A percentile compares a stretch with the other conserved stretches of the same genome.
Conservation (phyloP, 92 coral and sea anemone species). For the Ricordea florida region DNA sequence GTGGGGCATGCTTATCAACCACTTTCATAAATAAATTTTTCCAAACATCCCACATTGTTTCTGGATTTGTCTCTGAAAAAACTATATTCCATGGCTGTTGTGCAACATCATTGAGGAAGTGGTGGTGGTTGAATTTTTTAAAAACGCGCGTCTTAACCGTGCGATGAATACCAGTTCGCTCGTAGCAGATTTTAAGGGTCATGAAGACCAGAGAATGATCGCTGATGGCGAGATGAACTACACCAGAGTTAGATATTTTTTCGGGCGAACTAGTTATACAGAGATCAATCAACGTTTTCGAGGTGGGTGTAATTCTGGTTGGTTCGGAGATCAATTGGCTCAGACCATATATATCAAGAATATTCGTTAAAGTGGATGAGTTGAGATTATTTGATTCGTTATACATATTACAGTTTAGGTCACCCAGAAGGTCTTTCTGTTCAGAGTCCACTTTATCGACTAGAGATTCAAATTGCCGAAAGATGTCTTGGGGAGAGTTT, state of each 20-base stretch:
- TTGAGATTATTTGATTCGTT: constrained; percentile 2
- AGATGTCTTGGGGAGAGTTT: too few species aligned
- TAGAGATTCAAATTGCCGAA: too few species aligned
- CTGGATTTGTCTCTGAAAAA: constrained; percentile 21
- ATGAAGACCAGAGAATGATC: constrained; percentile 38
- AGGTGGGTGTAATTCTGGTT: constrained; percentile 15
- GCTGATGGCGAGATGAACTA: constrained; percentile 29
- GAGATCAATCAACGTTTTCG: too few species aligned
- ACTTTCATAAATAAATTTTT: constrained; percentile 30
- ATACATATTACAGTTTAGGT: constrained; percentile 29
- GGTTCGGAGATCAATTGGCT: constrained; percentile 6
- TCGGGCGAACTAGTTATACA: constrained; percentile 30
- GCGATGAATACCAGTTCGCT: constrained; percentile 7
- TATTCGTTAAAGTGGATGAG: constrained; percentile 1
- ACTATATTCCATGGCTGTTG: constrained; percentile 12
- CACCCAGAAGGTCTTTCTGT: constrained; percentile 31
- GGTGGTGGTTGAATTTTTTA: constrained; percentile 2
- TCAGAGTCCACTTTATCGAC: constrained; percentile 18
- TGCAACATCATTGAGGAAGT: constrained; percentile 13
- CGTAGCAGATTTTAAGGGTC: constrained; percentile 26
- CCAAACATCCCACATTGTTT: constrained; percentile 54
- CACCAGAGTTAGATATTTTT: constrained; percentile 37
- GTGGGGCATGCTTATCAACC: constrained; percentile 36
- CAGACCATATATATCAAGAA: not conserved
- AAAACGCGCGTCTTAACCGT: constrained; percentile 14